A percentile compares a stretch with the other conserved stretches of the same genome.
phyloP scores from a whole-genome alignment of 2,797 vertebrate species.

The Emydoidea blandingii region DNA sequence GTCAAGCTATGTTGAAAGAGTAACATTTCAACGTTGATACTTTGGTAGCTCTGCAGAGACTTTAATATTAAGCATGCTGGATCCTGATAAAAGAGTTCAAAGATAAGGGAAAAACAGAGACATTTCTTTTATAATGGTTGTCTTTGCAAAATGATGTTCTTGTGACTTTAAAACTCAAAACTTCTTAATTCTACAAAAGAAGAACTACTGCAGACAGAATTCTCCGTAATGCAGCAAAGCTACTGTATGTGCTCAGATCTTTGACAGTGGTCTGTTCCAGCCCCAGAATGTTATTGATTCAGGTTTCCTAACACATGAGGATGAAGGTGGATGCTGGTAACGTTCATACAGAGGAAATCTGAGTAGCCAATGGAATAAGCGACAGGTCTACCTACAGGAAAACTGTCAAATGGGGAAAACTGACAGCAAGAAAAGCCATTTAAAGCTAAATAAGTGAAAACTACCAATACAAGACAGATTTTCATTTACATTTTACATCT shows the following conservation, averaged over 20 bases:
- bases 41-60: not conserved
- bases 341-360: rapidly evolving
- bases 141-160: not conserved
- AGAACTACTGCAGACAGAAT: not conserved
- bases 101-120: not conserved
- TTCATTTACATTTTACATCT: not conserved
- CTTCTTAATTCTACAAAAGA: slow-evolving; percentile 3
- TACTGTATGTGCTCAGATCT: not conserved
- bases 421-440: not conserved
- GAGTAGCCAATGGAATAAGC: not conserved
- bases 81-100: not conserved
- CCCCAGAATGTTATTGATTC: not conserved
- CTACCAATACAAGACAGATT: not conserved
- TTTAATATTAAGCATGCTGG: not conserved
- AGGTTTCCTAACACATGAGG: not conserved
- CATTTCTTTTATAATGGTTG: not conserved
- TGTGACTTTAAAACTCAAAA: not conserved
- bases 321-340: not conserved
- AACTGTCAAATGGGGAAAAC: not conserved
- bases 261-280: not conserved
- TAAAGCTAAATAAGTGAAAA: slow-evolving; percentile 17
- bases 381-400: slow-evolving; percentile 34
- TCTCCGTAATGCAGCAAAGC: not conserved
- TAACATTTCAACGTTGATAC: slow-evolving; percentile 44
- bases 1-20: slow-evolving; percentile 39